phyloP scores from a whole-genome alignment of 2,797 vertebrate genomes.

The Saguinus oedipus region DNA sequence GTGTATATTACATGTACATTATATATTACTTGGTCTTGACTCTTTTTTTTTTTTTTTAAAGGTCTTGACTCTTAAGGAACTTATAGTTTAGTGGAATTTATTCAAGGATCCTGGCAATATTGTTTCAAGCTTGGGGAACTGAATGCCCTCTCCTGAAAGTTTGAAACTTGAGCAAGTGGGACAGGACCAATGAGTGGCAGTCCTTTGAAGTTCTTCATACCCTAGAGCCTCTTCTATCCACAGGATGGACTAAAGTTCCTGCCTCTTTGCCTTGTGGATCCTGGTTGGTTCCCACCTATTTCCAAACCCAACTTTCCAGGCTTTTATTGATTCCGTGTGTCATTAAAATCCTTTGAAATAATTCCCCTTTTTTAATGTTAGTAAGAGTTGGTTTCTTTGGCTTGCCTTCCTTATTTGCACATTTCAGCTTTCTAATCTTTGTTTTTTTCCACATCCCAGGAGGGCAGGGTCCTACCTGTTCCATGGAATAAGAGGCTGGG shows the following conservation, averaged over 20 bases:
- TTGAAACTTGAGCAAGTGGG: background rate
- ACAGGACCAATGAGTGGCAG: background rate
- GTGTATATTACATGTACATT: background rate
- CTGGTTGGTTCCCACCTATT: background rate
- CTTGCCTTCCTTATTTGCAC: background rate
- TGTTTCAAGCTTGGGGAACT: background rate
- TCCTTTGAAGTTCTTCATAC: background rate
- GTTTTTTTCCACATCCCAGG: background rate
- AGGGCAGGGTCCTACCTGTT: background rate
- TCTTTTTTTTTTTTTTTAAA: no score
- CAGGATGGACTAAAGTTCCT: background rate
- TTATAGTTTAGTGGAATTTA: background rate
- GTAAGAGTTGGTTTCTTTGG: background rate
- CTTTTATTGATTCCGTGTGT: background rate
- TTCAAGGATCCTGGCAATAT: background rate
- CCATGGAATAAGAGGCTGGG: background rate
- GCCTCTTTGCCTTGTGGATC: background rate
- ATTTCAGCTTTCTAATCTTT: background rate
- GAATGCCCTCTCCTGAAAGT: background rate
- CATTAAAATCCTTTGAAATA: background rate
- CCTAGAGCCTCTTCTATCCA: background rate
- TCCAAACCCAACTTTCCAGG: background rate
- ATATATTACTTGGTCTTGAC: background rate
- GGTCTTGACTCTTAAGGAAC: background rate
- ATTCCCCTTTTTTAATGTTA: background rate